Base-by-base conservation (phyloP, 1,140 invertebrate species). In the Drosophila bocqueti region DNA sequence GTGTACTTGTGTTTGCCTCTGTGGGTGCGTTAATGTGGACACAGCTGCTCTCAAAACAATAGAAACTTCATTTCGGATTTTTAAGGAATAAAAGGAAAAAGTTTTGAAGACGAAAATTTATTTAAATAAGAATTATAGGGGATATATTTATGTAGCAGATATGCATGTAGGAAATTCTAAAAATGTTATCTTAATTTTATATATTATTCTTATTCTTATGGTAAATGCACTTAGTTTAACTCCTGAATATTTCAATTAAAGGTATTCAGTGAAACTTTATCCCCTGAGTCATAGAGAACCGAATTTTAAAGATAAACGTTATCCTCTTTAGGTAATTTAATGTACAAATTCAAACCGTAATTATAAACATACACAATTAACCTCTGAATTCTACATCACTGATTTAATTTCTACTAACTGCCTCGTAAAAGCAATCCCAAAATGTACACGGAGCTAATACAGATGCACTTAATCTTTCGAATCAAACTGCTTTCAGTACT, bases 1-100 rank as follows among this genome's bases (percentile, higher is more conserved):
- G 66, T 80, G 76, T 64, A 60, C 34, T 47, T 62, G 50, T 72
- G 61, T 31, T 40, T 57, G 68, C 38, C 24, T 26, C 65, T 54
- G 50, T 69, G 50, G 64, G 66, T 50, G 52, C 52, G 69, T 61
- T 61, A 49, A 42, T 40, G 49, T 69, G 67, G 18, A 46, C 55
- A 74, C 71, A 74, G 71, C 67, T 42, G 46, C 8, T 46, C 6
- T 36, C 24, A 31, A 7, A 24, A 31, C 26, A 61, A 52, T 74
- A 72, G 69, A 16, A 47, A 16, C 36, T 11, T 29, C 4, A 52
- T 52, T 36, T 52, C 18, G 5, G 10, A 9, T 31, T 52, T 34
- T 34, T 4, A 52, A 34, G 5, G 9, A 10, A 50, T 5, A 29
- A 29, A 49, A 10, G 24, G 1, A 26, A 16, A 9, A 16, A 4